Evolutionary conservation across 1,140 invertebrate species (phyloP).

Genomic region (Nomia melanderi): DNA sequence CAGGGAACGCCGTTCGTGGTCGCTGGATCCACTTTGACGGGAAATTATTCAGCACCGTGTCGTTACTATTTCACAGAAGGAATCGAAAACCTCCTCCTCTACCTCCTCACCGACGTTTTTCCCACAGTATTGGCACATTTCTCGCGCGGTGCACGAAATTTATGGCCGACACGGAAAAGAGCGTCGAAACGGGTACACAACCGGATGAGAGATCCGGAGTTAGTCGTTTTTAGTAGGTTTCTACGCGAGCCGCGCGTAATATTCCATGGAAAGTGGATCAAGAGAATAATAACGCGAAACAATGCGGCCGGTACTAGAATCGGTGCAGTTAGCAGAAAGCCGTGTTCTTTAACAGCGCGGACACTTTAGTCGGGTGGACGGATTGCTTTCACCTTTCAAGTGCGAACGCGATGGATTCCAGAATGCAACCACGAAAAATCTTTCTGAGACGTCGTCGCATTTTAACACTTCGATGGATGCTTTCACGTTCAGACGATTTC

Average conservation of each 20-base stretch:
- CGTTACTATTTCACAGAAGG: constrained; percentile 1
- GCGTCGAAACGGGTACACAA: background rate
- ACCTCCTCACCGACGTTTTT: background rate
- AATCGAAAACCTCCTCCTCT: background rate
- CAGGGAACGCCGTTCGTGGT: background rate
- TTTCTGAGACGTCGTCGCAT: background rate
- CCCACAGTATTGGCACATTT: too few relatives aligned
- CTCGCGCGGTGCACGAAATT: background rate
- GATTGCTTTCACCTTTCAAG: constrained; percentile 37
- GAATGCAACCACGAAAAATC: background rate
- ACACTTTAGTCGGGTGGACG: background rate
- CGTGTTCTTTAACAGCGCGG: constrained; percentile 61
- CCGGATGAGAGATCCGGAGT: too few relatives aligned
- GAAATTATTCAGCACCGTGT: constrained; percentile 17
- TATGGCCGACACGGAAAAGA: background rate
- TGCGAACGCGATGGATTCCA: background rate
- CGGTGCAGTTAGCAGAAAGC: constrained; percentile 29
- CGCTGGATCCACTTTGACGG: too few relatives aligned
- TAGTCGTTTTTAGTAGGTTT: background rate
- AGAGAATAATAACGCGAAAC: constrained; percentile 69
- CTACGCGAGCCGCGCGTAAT: background rate
- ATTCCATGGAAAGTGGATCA: constrained; percentile 63
- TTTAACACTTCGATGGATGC: background rate
- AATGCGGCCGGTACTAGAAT: constrained; percentile 45
- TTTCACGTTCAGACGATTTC: too few relatives aligned